phyloP scores from a whole-genome alignment of 2,888 invertebrate genomes.

The Neoaliturus tenellus region DNA sequence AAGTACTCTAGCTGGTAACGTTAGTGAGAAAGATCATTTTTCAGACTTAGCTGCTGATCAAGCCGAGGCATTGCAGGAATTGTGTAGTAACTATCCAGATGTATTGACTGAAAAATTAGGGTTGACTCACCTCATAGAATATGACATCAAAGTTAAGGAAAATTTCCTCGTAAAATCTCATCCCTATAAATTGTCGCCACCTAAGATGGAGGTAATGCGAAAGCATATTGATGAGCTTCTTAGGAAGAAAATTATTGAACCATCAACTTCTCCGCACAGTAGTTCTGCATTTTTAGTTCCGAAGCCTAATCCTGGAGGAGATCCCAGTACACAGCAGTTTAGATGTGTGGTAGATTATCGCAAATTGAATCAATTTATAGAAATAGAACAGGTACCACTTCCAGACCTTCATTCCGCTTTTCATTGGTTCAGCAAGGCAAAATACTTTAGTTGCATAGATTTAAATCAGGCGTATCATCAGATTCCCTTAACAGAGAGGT shows the following conservation, averaged over 20 bases:
- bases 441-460: constrained; percentile 56
- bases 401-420: constrained; percentile 48
- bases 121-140: background rate
- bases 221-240: background rate
- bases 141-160: background rate
- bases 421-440: constrained; percentile 11
- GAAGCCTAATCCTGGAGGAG: constrained; percentile 59
- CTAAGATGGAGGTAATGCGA: constrained; percentile 2
- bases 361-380: constrained; percentile 31
- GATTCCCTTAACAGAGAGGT: constrained; percentile 39
- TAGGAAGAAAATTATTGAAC: background rate
- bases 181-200: constrained; percentile 35
- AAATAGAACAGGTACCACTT: constrained; percentile 41
- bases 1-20: background rate
- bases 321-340: constrained; percentile 53
- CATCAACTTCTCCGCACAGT: constrained; percentile 55
- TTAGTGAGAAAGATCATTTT: background rate
- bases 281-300: constrained; percentile 46
- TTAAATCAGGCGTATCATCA: constrained; percentile 59
- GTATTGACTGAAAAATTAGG: constrained; percentile 9
- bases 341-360: constrained; percentile 61
- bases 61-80: background rate
- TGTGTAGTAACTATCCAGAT: background rate
- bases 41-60: background rate
- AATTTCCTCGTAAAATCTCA: background rate